Conservation (phyloP, 2,888 invertebrate genomes). For the Ormyrus pomaceus region DNA sequence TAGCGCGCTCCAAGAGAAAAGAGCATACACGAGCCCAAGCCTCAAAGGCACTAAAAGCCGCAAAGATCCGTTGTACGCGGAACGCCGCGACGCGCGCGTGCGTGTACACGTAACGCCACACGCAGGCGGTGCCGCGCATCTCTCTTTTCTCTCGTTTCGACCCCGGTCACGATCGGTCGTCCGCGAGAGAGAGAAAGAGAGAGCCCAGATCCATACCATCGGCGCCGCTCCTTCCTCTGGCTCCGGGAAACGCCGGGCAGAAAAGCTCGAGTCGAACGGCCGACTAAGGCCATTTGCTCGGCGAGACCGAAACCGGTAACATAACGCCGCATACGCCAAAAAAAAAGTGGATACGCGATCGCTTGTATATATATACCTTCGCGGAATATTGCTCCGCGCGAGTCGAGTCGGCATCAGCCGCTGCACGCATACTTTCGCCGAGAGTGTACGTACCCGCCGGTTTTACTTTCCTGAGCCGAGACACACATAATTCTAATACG, state of each 20-base stretch:
- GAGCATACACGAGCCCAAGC: too few relatives aligned
- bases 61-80: too few relatives aligned
- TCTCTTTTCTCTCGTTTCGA: conserved; percentile 14
- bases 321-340: neutral
- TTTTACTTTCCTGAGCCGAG: conserved; percentile 2
- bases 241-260: neutral
- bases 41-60: too few relatives aligned
- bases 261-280: conserved; percentile 24
- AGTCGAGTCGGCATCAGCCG: too few relatives aligned
- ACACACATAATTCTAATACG: neutral
- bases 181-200: neutral
- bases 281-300: conserved; percentile 50
- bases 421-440: too few relatives aligned
- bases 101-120: neutral
- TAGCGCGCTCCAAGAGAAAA: too few relatives aligned
- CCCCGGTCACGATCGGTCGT: conserved; percentile 65
- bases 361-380: neutral
- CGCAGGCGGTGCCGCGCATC: neutral
- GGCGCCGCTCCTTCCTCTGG: conserved; percentile 56
- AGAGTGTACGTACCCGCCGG: neutral
- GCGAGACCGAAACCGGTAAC: neutral
- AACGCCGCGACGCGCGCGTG: too few relatives aligned
- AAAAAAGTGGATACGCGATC: conserved; percentile 8
- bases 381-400: neutral
- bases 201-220: conserved; percentile 71